Evolutionary conservation across 2,797 vertebrate species (phyloP).

Genomic region (Chelon auratus): DNA sequence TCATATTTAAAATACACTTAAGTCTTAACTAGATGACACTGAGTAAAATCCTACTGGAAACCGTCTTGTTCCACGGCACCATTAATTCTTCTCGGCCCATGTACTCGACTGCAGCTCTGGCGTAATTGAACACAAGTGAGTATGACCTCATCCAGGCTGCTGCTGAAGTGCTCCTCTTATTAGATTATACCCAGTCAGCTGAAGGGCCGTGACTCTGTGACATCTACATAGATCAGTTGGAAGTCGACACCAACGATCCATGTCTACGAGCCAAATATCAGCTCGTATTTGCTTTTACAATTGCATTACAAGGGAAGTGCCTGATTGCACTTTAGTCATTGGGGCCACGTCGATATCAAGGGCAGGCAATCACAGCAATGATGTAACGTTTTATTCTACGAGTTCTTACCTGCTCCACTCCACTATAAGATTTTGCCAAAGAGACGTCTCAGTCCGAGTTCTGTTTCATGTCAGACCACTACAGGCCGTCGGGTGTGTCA

Average conservation of each 20-base stretch:
- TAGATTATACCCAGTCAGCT: slow-evolving; percentile 62
- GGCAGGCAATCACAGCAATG: neutral
- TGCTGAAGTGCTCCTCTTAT: slow-evolving; percentile 56
- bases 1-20: slow-evolving; percentile 8
- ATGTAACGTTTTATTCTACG: neutral
- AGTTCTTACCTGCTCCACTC: neutral
- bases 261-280: slow-evolving; percentile 30
- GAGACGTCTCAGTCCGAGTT: too few relatives aligned
- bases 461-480: too few relatives aligned
- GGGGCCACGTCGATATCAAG: slow-evolving; percentile 19
- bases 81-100: slow-evolving; percentile 23
- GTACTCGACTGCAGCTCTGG: slow-evolving; percentile 27
- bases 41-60: slow-evolving; percentile 19
- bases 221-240: slow-evolving; percentile 55
- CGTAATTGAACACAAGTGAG: slow-evolving; percentile 41
- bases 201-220: slow-evolving; percentile 31
- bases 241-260: slow-evolving; percentile 46
- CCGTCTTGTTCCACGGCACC: slow-evolving; percentile 11
- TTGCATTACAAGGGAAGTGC: slow-evolving; percentile 46
- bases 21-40: slow-evolving; percentile 14
- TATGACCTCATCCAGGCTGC: slow-evolving; percentile 52
- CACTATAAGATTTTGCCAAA: too few relatives aligned
- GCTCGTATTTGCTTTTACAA: slow-evolving; percentile 35
- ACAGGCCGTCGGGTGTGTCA: too few relatives aligned
- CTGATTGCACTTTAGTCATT: slow-evolving; percentile 28